These are phyloP conservation scores for Bedellia somnulentella DNA, from an alignment of 2,888 invertebrate genomes.

Conservation along the genomic window DNA sequence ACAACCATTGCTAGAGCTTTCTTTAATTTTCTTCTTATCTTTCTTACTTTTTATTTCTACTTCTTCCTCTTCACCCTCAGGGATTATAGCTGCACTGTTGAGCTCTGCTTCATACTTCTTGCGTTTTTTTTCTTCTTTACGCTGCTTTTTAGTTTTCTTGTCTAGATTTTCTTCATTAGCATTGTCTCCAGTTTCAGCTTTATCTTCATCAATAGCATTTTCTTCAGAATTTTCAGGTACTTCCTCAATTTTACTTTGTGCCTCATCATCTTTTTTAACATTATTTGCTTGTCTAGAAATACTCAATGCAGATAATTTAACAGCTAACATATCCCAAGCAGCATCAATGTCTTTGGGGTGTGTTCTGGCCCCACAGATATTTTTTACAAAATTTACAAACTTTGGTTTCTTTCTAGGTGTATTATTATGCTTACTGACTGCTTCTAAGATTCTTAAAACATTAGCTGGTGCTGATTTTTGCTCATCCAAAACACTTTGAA, in stretches of 20 bases:
- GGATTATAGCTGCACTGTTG: conserved; percentile 29
- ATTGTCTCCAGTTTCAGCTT: conserved; percentile 11
- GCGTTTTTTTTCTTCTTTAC: conserved; percentile 46
- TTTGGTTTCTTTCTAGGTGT: conserved; percentile 85
- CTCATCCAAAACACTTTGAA: conserved; percentile 66
- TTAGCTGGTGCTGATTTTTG: conserved; percentile 55
- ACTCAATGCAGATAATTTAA: conserved; percentile 54
- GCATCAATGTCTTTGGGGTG: conserved; percentile 62
- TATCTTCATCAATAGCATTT: conserved; percentile 5
- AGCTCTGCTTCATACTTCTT: conserved; percentile 49
- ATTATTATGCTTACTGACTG: conserved; percentile 72
- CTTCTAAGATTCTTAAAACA: conserved; percentile 65
- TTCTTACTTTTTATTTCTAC: conserved; percentile 28
- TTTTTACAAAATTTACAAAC: conserved; percentile 77
- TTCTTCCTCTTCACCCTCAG: conserved; percentile 19
- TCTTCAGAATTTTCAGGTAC: conserved; percentile 9
- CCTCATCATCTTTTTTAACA: conserved; percentile 18
- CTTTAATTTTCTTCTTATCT: conserved; percentile 41
- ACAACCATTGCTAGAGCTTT: conserved; percentile 19
- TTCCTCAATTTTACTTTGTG: conserved; percentile 8
- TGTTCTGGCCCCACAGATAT: conserved; percentile 60
- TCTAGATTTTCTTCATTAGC: conserved; percentile 12
- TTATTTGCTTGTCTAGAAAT: conserved; percentile 21
- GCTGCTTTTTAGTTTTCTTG: conserved; percentile 44
- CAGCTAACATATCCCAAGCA: conserved; percentile 67